These are phyloP conservation scores for Leuciscus waleckii DNA, from an alignment of 2,797 vertebrate genomes.

Conservation along the genomic window DNA sequence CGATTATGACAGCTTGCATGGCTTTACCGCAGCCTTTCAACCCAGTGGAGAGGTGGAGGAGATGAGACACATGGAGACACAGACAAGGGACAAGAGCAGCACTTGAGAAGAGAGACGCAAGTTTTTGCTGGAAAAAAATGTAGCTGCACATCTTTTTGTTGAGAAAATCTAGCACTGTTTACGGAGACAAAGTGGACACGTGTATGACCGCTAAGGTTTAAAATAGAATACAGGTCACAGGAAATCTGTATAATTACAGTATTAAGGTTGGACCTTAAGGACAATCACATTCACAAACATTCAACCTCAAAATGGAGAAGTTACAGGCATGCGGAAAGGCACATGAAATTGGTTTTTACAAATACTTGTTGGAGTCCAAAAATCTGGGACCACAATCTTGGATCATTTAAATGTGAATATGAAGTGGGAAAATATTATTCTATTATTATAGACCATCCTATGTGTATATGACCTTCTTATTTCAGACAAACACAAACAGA, in stretches of 20 bases:
- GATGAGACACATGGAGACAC: constrained; percentile 65
- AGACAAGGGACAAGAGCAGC: constrained; percentile 43
- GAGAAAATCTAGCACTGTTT: neutral
- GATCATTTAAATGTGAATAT: neutral
- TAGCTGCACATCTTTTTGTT: neutral
- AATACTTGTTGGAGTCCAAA: neutral
- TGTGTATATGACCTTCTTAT: too few relatives aligned
- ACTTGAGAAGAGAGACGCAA: constrained; percentile 61
- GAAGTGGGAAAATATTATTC: too few relatives aligned
- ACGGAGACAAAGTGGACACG: neutral
- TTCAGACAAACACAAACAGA: too few relatives aligned
- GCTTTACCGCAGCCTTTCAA: constrained; percentile 75
- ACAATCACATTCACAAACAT: constrained; percentile 1
- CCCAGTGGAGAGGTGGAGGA: constrained; percentile 62
- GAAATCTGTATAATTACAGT: constrained; percentile 13
- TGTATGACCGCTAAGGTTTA: neutral
- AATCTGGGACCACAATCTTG: neutral
- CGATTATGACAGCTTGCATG: constrained; percentile 81
- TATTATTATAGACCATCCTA: too few relatives aligned
- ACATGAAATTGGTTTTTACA: neutral
- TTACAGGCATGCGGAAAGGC: neutral
- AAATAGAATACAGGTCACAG: constrained; percentile 14
- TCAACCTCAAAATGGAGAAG: neutral
- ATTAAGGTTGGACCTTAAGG: neutral
- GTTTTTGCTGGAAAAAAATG: neutral